Conservation (phyloP, 2,113 vertebrate genomes). For the Mungos mungo region DNA sequence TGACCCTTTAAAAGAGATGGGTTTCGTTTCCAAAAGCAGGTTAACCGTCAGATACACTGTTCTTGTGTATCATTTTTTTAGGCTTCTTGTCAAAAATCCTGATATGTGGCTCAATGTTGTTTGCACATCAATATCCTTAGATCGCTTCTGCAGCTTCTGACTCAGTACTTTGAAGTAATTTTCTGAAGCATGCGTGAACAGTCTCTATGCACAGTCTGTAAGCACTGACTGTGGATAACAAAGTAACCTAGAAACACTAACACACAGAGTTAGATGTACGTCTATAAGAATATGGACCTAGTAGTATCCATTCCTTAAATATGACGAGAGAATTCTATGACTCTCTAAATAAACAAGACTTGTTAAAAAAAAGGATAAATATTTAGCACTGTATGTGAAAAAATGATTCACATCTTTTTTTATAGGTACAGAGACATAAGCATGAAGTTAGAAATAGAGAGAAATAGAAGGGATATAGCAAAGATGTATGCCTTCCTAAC, state of each 20-base stretch:
- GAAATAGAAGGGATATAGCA: neutral
- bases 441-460: neutral
- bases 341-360: neutral
- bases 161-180: neutral
- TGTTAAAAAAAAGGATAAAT: neutral
- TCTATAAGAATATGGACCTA: neutral
- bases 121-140: neutral
- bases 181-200: neutral
- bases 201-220: neutral
- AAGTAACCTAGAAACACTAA: neutral
- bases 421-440: neutral
- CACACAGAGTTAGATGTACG: neutral
- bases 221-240: neutral
- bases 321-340: neutral
- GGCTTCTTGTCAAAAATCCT: neutral
- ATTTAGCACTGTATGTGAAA: neutral
- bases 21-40: slow-evolving; percentile 34
- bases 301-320: neutral
- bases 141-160: neutral
- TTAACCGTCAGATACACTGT: neutral
- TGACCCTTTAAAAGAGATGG: neutral
- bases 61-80: neutral
- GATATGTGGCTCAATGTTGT: neutral
- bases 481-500: neutral
- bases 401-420: neutral